Evolutionary conservation across 2,888 invertebrate genomes (phyloP).

Genomic region (Pristionchus maxplancki): DNA sequence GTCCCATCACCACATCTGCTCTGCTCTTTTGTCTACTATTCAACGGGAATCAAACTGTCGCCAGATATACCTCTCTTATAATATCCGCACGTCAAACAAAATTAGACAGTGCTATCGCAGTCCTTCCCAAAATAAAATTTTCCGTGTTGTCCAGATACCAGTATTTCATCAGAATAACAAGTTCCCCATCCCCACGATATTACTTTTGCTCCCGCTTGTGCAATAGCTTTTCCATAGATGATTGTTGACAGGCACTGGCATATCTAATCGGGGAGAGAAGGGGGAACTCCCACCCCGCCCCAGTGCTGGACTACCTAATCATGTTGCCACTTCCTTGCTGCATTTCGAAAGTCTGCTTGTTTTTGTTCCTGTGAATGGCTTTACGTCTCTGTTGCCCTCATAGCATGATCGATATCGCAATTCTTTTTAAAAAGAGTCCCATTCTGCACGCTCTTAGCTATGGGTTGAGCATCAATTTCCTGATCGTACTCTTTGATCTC

Average conservation of each 20-base stretch:
- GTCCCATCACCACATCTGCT: constrained; percentile 34
- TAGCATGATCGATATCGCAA: too few relatives aligned
- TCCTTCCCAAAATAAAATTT: too few relatives aligned
- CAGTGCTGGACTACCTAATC: background rate
- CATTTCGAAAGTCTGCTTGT: background rate
- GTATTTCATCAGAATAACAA: background rate
- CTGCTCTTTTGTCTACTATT: background rate
- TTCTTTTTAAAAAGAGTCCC: too few relatives aligned
- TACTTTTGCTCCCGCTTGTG: background rate
- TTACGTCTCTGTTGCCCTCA: too few relatives aligned
- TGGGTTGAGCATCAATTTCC: background rate
- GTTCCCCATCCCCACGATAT: background rate
- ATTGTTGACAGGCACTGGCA: constrained; percentile 45
- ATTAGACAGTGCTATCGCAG: too few relatives aligned
- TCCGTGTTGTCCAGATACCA: too few relatives aligned
- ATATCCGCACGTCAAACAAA: too few relatives aligned
- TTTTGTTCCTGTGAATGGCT: background rate
- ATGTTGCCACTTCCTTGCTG: background rate
- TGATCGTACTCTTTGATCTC: background rate
- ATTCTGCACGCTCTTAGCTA: too few relatives aligned
- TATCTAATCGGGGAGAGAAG: constrained; percentile 18
- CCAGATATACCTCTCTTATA: too few relatives aligned
- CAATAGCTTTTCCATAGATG: constrained; percentile 31
- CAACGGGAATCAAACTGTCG: background rate
- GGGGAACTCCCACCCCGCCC: background rate